Evolutionary conservation across 1,140 invertebrate species (phyloP).

Genomic region (Procambarus clarkii): DNA sequence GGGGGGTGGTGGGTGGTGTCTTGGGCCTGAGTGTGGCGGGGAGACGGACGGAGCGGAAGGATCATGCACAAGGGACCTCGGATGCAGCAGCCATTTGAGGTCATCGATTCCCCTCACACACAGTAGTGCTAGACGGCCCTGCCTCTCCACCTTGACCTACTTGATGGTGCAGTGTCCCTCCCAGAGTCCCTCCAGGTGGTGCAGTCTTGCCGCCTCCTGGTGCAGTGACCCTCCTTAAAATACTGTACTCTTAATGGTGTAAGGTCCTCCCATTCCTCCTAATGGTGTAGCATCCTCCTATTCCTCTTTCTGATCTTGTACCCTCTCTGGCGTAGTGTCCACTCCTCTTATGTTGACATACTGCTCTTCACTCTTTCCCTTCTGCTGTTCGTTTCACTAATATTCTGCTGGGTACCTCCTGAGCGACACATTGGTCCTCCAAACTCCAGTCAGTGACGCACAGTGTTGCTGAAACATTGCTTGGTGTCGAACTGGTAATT

Average conservation of each 20-base stretch:
- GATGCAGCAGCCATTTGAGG: background rate
- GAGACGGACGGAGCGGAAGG: background rate
- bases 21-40: background rate
- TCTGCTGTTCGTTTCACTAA: too few relatives aligned
- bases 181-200: background rate
- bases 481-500: too few relatives aligned
- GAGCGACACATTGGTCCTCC: too few relatives aligned
- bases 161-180: background rate
- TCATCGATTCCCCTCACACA: background rate
- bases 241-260: background rate
- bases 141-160: background rate
- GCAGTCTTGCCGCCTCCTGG: background rate
- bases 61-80: background rate
- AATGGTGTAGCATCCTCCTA: background rate
- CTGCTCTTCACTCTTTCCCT: background rate
- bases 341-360: background rate
- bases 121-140: background rate
- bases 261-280: background rate
- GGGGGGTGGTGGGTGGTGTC: too few relatives aligned
- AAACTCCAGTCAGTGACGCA: too few relatives aligned
- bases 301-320: background rate
- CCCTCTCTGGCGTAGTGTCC: background rate
- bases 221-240: background rate
- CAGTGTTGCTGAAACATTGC: too few relatives aligned
- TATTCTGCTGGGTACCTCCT: too few relatives aligned